These are phyloP conservation scores for Stenotaenia linearis DNA, from an alignment of 2,888 invertebrate species.

Conservation along the genomic window DNA sequence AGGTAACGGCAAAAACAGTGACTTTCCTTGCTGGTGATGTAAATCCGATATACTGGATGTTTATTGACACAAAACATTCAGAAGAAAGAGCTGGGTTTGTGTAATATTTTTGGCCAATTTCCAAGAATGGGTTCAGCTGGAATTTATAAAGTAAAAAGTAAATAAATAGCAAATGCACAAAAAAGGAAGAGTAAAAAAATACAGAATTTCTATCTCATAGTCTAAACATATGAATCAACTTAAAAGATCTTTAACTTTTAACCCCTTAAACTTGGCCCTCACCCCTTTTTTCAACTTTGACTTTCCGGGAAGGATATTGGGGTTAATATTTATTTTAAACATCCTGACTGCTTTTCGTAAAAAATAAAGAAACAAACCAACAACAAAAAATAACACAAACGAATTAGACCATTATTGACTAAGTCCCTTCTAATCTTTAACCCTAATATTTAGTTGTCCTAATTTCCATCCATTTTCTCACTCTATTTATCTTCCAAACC, in stretches of 20 bases:
- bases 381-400: neutral
- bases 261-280: neutral
- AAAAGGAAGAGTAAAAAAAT: neutral
- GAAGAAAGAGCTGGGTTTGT: neutral
- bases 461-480: neutral
- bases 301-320: constrained; percentile 1
- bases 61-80: neutral
- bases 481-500: neutral
- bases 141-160: neutral
- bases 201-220: neutral
- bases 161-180: neutral
- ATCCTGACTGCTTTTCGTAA: neutral
- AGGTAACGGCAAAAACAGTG: neutral
- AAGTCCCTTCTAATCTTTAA: neutral
- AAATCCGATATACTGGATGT: neutral
- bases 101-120: neutral
- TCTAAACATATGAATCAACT: neutral
- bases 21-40: neutral
- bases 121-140: neutral
- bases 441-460: neutral
- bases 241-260: neutral
- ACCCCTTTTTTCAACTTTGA: neutral
- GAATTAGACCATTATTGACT: no score
- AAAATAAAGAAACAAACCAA: neutral
- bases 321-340: neutral